Evolutionary conservation across 2,888 invertebrate species (phyloP).

Genomic region (Galerucella pusilla): DNA sequence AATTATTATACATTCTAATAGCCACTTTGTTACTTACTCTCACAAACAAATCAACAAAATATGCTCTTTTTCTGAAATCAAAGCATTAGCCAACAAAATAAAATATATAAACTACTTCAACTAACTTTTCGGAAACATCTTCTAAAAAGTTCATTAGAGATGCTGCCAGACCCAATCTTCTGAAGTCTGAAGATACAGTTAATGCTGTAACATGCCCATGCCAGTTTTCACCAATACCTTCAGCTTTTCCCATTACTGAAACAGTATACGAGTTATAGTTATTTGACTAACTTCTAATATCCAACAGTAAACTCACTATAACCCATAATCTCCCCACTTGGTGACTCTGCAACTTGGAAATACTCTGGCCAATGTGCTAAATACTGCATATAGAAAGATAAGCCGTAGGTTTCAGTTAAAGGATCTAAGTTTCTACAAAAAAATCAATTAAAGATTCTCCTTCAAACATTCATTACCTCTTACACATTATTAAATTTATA

Average conservation of each 20-base stretch:
- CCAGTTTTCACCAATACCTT: constrained; percentile 96
- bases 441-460: constrained; percentile 10
- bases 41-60: constrained; percentile 98
- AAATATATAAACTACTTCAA: constrained; percentile 40
- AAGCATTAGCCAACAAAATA: not conserved
- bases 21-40: constrained; percentile 97
- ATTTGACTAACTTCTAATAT: not conserved
- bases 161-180: constrained; percentile 92
- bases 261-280: constrained; percentile 37
- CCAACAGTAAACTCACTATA: constrained; percentile 80
- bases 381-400: constrained; percentile 97
- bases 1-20: constrained; percentile 95
- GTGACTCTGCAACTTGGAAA: constrained; percentile 96
- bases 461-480: constrained; percentile 63
- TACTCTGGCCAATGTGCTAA: constrained; percentile 99
- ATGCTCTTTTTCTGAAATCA: constrained; percentile 87
- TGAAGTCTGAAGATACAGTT: constrained; percentile 94
- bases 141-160: constrained; percentile 95
- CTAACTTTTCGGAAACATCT: constrained; percentile 93
- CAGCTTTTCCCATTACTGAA: constrained; percentile 98
- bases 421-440: constrained; percentile 90
- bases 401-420: constrained; percentile 95
- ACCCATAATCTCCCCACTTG: constrained; percentile 97
- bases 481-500: constrained; percentile 96
- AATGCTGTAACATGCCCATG: constrained; percentile 99